A percentile compares a stretch with the other conserved stretches of the same genome.
These are phyloP conservation scores for Muscicapa striata DNA, from an alignment of 2,797 vertebrate genomes.

Conservation along the genomic window DNA sequence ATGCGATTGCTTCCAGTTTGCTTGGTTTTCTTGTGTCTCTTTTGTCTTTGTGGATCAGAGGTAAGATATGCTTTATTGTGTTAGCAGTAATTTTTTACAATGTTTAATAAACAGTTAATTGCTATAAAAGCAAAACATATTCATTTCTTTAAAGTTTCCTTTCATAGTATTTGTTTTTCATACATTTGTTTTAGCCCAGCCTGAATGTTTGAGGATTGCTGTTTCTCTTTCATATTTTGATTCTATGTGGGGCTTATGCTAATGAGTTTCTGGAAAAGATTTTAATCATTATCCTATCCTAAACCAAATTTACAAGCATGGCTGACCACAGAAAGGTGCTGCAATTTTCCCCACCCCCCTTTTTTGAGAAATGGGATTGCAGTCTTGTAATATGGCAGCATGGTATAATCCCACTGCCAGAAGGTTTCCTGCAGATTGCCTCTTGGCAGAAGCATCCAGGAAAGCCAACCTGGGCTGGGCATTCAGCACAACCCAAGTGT, in stretches of 20 bases:
- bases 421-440: not conserved
- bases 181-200: not conserved
- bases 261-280: not conserved
- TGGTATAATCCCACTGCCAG: fast-evolving
- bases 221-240: not conserved
- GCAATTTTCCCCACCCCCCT: not conserved
- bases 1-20: conserved; percentile 60
- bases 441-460: not conserved
- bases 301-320: not conserved
- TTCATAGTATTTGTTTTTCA: not conserved
- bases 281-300: not conserved
- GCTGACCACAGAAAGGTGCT: not conserved
- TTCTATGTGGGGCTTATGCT: not conserved
- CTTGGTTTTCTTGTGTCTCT: conserved; percentile 39
- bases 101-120: not conserved
- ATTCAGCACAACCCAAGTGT: not conserved
- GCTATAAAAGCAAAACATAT: not conserved
- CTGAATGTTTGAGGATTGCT: not conserved
- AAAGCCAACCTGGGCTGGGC: not conserved
- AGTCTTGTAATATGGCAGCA: fast-evolving
- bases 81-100: not conserved
- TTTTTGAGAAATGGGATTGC: not conserved
- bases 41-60: conserved; percentile 46
- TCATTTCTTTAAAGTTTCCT: not conserved
- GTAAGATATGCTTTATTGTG: conserved; percentile 61